Evolutionary conservation across 2,113 vertebrate genomes (phyloP), one percentile per base, ranked within the genome.

Genomic region (Xenopus laevis): DNA sequence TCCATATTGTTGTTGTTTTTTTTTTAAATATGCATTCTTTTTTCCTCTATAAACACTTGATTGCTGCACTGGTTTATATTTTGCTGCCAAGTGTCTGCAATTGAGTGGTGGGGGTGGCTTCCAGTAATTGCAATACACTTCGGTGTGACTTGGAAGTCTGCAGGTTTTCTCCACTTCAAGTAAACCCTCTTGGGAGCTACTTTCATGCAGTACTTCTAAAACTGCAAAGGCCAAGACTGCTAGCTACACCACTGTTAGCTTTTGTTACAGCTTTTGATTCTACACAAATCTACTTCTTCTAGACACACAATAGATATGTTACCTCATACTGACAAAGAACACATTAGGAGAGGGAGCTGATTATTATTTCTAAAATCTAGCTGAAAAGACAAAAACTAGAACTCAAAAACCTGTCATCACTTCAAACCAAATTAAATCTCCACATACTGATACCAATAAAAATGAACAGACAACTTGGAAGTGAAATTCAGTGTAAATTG

Each of bases 211-310:
- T 53, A 69, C 67, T 69, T 63, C 66, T 61, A 77, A 68, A 20
- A 27, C 46, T 64, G 67, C 47, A 70, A 70, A 77, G 74, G 74
- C 70, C 74, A 77, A 44, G 17, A 62, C 59, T 64, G 59, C 67
- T 45, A 64, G 66, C 66, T 57, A 76, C 46, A 70, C 50, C 52
- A 20, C 66, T 76, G 66, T 76, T 77, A 45, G 30, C 66, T 77
- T 77, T 77, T 12, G 64, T 70, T 64, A 27, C 59, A 53, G 59
- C 46, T 64, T 70, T 77, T 77, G 73, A 77, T 77, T 75, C 58
- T 46, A 62, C 45, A 64, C 46, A 70, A 57, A 64, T 63, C 58
- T 77, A 46, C 30, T 70, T 77, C 65, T 55, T 10, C 60, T 70
- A 69, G 63, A 70, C 46, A 69, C 59, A 77, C 67, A 77, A 77